Conservation (phyloP, 2,797 vertebrate genomes). For the Bovichtus diacanthus region DNA sequence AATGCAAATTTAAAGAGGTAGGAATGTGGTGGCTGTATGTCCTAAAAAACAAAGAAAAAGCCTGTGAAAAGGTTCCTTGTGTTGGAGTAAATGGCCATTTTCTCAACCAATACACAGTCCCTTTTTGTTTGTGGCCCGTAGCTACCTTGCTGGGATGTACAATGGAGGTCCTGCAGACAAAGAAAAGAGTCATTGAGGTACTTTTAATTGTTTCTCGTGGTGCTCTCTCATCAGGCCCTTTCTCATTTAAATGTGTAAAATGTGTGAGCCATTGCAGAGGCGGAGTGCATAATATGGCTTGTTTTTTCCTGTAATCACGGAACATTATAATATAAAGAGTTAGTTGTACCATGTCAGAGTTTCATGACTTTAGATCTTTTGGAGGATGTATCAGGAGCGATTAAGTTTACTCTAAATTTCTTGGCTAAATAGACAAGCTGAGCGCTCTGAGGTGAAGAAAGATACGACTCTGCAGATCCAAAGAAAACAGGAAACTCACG, state of each 20-base stretch:
- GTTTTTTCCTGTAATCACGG: background rate
- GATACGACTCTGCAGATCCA: constrained; percentile 44
- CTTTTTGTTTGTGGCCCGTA: constrained; percentile 53
- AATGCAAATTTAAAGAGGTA: constrained; percentile 37
- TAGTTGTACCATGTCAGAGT: constrained; percentile 3
- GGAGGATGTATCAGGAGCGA: constrained; percentile 14
- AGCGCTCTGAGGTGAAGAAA: constrained; percentile 17
- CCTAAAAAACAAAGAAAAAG: constrained; percentile 17
- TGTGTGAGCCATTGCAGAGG: background rate
- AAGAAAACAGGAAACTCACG: constrained; percentile 66
- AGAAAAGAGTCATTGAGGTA: constrained; percentile 54
- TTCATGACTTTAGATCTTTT: background rate
- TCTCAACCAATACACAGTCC: constrained; percentile 43
- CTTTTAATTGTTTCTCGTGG: constrained; percentile 55
- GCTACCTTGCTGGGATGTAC: constrained; percentile 60
- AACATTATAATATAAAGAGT: background rate
- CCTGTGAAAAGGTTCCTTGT: constrained; percentile 47
- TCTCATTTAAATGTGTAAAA: constrained; percentile 60
- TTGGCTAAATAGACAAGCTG: constrained; percentile 39
- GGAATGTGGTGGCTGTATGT: constrained; percentile 10
- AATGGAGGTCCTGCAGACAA: constrained; percentile 65
- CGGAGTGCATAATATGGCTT: background rate
- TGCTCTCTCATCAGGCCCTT: constrained; percentile 44
- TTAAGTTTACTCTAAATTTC: constrained; percentile 18
- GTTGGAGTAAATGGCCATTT: constrained; percentile 56